phyloP scores from a whole-genome alignment of 2,113 vertebrate species.

The Pteruthius melanotis region DNA sequence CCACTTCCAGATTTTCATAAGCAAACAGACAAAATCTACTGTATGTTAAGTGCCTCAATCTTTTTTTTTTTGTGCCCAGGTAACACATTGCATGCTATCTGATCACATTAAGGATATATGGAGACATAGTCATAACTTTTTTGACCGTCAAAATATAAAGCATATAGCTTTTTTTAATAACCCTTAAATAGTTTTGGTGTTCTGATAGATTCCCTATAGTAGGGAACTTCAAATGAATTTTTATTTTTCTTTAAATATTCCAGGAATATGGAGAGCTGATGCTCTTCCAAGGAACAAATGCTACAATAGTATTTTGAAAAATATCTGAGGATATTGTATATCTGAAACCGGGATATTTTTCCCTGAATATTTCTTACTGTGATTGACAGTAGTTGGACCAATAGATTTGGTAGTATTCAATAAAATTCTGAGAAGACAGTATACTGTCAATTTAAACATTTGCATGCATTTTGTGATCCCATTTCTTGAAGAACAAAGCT shows the following conservation, averaged over 20 bases:
- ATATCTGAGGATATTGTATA: background rate
- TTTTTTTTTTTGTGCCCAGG: background rate
- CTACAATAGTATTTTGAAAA: background rate
- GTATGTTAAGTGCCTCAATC: background rate
- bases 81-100: background rate
- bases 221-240: background rate
- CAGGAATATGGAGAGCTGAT: background rate
- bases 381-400: background rate
- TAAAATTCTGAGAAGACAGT: background rate
- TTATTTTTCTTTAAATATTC: background rate
- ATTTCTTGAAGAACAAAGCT: background rate
- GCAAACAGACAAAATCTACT: background rate
- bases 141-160: background rate
- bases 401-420: background rate
- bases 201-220: background rate
- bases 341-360: background rate
- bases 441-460: background rate
- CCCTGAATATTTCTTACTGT: background rate
- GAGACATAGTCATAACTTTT: background rate
- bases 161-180: background rate
- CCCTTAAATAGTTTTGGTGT: background rate
- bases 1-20: background rate
- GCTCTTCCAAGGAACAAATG: background rate
- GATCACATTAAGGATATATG: background rate
- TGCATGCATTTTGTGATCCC: background rate